Conservation (phyloP, 1,140 invertebrate species). For the Tetragnatha versicolor region DNA sequence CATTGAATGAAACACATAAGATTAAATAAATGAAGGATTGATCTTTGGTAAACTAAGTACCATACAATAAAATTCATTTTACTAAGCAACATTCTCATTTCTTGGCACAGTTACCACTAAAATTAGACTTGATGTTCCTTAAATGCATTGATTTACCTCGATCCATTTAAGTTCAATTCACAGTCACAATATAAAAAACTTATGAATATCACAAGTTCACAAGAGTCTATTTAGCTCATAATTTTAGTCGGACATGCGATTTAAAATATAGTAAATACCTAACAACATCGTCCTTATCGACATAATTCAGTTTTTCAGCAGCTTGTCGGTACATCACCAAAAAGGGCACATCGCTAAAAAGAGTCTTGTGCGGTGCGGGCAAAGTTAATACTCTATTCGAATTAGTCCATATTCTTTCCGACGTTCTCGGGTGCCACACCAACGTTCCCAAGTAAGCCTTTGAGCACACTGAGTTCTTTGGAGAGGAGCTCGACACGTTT, state of each 20-base stretch:
- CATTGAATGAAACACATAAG: neutral
- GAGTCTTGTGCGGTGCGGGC: neutral
- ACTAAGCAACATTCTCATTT: neutral
- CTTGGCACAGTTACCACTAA: neutral
- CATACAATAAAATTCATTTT: slow-evolving; percentile 1
- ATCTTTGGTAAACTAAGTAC: slow-evolving; percentile 39
- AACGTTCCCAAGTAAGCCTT: slow-evolving; percentile 72
- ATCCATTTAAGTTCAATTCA: neutral
- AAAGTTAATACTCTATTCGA: neutral
- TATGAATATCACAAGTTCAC: neutral
- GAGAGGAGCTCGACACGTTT: slow-evolving; percentile 91
- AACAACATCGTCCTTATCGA: slow-evolving; percentile 41
- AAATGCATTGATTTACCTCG: neutral
- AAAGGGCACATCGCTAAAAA: slow-evolving; percentile 1
- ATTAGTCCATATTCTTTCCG: slow-evolving; percentile 43
- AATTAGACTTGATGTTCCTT: neutral
- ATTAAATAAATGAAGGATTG: neutral
- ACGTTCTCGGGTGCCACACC: slow-evolving; percentile 56
- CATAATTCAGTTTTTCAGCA: slow-evolving; percentile 14
- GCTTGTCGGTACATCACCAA: slow-evolving; percentile 9
- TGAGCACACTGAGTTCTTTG: slow-evolving; percentile 88
- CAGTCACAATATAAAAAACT: neutral
- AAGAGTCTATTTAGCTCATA: neutral
- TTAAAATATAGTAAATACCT: slow-evolving; percentile 46
- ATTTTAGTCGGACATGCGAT: slow-evolving; percentile 32